Percentiles rank a stretch among this genome's conserved stretches.
phyloP scores from a whole-genome alignment of 2,797 vertebrate genomes.

The Denticeps clupeoides region DNA sequence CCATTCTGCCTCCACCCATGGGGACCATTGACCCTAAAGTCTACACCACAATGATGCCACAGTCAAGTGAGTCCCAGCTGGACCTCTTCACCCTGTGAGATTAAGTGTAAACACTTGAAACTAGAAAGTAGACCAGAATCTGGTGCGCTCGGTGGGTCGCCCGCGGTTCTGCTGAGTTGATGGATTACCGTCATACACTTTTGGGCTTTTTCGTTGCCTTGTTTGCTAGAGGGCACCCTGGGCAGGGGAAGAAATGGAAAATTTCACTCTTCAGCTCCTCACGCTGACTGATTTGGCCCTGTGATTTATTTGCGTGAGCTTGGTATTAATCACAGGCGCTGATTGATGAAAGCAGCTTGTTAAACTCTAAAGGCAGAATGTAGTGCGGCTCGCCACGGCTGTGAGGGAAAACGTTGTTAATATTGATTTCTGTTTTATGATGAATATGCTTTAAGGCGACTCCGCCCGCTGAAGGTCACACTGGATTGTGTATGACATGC shows the following conservation, averaged over 20 bases:
- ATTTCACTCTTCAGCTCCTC: not conserved
- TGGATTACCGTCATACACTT: no score
- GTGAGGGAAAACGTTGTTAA: not conserved
- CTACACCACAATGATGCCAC: constrained; percentile 73
- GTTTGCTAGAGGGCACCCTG: no score
- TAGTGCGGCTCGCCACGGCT: not conserved
- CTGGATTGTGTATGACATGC: not conserved
- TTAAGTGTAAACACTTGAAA: no score
- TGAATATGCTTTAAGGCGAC: not conserved
- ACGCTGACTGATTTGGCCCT: no score
- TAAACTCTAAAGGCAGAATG: not conserved
- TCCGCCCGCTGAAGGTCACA: not conserved
- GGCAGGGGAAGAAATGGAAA: no score
- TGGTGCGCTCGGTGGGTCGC: no score
- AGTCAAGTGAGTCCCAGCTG: constrained; percentile 60
- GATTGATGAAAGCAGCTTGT: not conserved
- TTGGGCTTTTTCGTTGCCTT: no score
- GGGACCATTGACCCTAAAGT: constrained; percentile 83
- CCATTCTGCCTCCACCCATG: constrained; percentile 82
- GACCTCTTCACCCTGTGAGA: no score
- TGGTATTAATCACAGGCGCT: not conserved
- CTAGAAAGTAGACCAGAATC: no score
- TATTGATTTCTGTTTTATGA: not conserved
- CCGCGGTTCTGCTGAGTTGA: no score
- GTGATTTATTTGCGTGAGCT: no score